A percentile compares a stretch with the other conserved stretches of the same genome.
phyloP scores from a whole-genome alignment of 2,113 vertebrate genomes.

The Grantiella picta region DNA sequence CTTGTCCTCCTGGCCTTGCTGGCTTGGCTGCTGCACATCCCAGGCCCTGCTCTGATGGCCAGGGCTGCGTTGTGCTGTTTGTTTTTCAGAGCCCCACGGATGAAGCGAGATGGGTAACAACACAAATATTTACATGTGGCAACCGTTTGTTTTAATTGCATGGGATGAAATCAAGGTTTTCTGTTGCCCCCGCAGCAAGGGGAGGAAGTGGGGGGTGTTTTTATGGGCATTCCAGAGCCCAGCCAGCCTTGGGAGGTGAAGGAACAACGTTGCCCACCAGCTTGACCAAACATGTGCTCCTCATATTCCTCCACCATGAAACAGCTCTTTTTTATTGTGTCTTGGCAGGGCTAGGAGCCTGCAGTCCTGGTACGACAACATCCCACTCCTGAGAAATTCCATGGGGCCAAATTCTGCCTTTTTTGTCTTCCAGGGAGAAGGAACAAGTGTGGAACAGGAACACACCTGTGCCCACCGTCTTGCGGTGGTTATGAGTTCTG shows the following conservation, averaged over 20 bases:
- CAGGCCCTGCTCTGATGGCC: neutral
- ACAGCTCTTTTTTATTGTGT: slow-evolving; percentile 15
- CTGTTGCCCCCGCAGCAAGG: neutral
- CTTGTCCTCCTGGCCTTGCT: neutral
- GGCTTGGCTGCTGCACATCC: neutral
- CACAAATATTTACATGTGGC: slow-evolving; percentile 43
- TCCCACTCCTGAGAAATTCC: neutral
- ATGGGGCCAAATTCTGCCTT: accelerated
- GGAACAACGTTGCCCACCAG: neutral
- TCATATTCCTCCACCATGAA: slow-evolving; percentile 28
- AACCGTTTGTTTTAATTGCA: slow-evolving; percentile 18
- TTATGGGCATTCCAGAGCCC: slow-evolving; percentile 25
- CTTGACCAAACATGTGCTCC: slow-evolving; percentile 42
- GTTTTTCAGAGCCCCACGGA: neutral
- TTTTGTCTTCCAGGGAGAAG: neutral
- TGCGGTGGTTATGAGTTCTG: neutral
- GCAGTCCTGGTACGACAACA: neutral
- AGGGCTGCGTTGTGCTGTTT: neutral
- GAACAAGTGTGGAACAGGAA: neutral
- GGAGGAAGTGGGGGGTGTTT: neutral
- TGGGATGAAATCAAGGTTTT: slow-evolving; percentile 14
- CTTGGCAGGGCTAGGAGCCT: neutral
- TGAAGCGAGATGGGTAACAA: neutral
- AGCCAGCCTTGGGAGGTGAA: slow-evolving; percentile 37
- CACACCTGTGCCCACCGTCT: neutral